These are phyloP conservation scores for Nylanderia fulva DNA, from an alignment of 1,140 invertebrate genomes.

Conservation along the genomic window DNA sequence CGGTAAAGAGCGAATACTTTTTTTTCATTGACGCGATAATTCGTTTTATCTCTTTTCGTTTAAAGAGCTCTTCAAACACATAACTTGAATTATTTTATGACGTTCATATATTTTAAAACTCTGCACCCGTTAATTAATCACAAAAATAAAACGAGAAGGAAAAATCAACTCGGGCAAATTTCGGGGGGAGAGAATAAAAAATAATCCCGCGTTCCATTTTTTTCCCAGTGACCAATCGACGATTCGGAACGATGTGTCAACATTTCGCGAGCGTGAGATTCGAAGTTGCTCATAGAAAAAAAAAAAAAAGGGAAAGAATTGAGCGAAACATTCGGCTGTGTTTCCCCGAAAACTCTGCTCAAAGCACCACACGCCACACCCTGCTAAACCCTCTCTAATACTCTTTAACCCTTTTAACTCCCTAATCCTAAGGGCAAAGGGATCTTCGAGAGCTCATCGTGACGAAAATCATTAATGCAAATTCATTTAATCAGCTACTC, in stretches of 20 bases:
- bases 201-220: background rate
- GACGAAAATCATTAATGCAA: slow-evolving; percentile 74
- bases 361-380: slow-evolving; percentile 27
- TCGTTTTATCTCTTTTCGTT: background rate
- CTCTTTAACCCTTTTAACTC: slow-evolving; percentile 69
- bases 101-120: background rate
- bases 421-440: slow-evolving; percentile 64
- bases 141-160: background rate
- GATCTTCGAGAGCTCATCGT: slow-evolving; percentile 67
- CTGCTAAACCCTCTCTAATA: slow-evolving; percentile 62
- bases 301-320: background rate
- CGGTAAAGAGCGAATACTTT: background rate
- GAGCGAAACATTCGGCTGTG: slow-evolving; percentile 22
- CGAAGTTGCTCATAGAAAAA: background rate
- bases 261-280: slow-evolving; percentile 5
- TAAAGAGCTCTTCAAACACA: background rate
- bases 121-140: background rate
- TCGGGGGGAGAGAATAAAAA: slow-evolving; percentile 9
- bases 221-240: slow-evolving; percentile 17
- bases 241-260: background rate
- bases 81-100: slow-evolving; percentile 16
- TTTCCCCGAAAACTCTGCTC: slow-evolving; percentile 29
- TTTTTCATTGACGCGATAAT: slow-evolving; percentile 4
- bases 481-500: slow-evolving; percentile 67
- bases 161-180: background rate